phyloP scores from a whole-genome alignment of 2,888 invertebrate species.

The Apotomis capreana region DNA sequence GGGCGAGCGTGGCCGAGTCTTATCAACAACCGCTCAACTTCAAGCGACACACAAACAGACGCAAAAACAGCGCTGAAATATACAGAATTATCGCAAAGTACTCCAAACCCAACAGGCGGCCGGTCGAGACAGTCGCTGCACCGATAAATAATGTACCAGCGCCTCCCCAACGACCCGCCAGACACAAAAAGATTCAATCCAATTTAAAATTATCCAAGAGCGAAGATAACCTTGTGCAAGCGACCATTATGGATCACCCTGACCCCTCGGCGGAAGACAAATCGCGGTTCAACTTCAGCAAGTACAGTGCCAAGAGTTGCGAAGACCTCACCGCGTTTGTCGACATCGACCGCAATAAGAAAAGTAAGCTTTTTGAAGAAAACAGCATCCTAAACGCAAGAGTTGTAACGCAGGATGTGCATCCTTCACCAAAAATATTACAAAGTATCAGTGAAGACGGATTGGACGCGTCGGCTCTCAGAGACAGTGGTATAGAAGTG shows the following conservation, averaged over 20 bases:
- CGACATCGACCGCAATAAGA: slow-evolving; percentile 65
- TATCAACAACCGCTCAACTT: slow-evolving; percentile 81
- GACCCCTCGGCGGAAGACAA: slow-evolving; percentile 58
- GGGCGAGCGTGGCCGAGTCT: slow-evolving; percentile 75
- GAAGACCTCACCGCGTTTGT: slow-evolving; percentile 75
- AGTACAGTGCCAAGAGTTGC: slow-evolving; percentile 74
- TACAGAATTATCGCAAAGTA: slow-evolving; percentile 82
- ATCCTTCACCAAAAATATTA: slow-evolving; percentile 53
- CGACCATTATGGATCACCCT: slow-evolving; percentile 67
- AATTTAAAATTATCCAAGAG: slow-evolving; percentile 70
- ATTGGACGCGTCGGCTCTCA: slow-evolving; percentile 56
- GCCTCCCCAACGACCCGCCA: slow-evolving; percentile 68
- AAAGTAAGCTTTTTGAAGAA: slow-evolving; percentile 72
- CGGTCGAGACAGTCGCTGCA: slow-evolving; percentile 64
- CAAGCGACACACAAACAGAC: slow-evolving; percentile 78
- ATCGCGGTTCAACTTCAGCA: slow-evolving; percentile 60
- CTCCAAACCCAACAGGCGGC: slow-evolving; percentile 72
- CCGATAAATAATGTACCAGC: slow-evolving; percentile 55
- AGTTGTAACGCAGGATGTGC: slow-evolving; percentile 51
- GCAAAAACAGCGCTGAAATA: slow-evolving; percentile 81
- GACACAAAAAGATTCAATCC: slow-evolving; percentile 57
- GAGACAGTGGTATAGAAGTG: slow-evolving; percentile 68
- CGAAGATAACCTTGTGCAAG: slow-evolving; percentile 71
- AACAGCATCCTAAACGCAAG: slow-evolving; percentile 75
- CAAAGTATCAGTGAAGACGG: slow-evolving; percentile 70